A percentile compares a stretch with the other conserved stretches of the same genome.
These are phyloP conservation scores for Peromyscus leucopus DNA, from an alignment of 2,113 vertebrate species.

Conservation along the genomic window DNA sequence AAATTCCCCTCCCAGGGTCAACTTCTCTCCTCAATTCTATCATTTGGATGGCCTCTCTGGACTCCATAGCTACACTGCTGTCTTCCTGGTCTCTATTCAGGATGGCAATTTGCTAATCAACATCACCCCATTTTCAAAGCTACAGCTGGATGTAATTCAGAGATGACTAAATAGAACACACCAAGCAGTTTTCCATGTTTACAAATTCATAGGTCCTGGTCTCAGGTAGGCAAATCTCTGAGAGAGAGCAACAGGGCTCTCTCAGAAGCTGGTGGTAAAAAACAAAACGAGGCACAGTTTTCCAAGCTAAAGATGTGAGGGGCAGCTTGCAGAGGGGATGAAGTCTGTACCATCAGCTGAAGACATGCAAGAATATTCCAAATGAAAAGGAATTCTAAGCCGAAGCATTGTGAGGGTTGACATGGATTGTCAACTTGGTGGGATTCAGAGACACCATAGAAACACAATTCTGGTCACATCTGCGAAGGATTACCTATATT, in stretches of 20 bases:
- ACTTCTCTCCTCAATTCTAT: neutral
- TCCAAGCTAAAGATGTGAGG: neutral
- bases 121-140: neutral
- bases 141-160: no score
- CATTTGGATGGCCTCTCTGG: neutral
- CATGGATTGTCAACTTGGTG: neutral
- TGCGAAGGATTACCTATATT: neutral
- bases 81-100: accelerated
- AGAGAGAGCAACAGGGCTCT: neutral
- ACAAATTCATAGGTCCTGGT: neutral
- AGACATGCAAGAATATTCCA: neutral
- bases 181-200: neutral
- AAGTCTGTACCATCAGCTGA: neutral
- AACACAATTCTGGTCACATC: neutral
- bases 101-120: accelerated
- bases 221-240: no score
- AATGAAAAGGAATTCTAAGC: neutral
- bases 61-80: neutral
- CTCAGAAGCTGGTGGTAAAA: neutral
- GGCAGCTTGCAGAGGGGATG: neutral
- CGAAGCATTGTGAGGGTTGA: neutral
- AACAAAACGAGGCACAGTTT: accelerated
- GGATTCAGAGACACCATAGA: neutral
- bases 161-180: accelerated
- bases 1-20: neutral